Conservation (phyloP, 2,113 vertebrate genomes). For the Columba livia region DNA sequence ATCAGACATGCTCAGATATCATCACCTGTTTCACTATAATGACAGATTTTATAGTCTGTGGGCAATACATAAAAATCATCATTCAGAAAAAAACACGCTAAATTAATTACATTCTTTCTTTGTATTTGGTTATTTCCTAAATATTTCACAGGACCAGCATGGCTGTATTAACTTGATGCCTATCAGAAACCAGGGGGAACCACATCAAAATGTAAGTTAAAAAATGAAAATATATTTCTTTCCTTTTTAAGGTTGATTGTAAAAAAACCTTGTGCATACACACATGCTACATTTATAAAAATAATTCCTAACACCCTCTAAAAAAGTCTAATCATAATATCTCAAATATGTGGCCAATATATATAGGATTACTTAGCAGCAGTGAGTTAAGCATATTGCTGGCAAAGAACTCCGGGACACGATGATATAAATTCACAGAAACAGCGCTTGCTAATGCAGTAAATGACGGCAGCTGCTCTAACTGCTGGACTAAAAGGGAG, state of each 20-base stretch:
- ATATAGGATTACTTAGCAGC: slow-evolving; percentile 38
- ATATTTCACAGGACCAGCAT: not conserved
- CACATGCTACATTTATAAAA: slow-evolving; percentile 40
- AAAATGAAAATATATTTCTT: slow-evolving; percentile 1
- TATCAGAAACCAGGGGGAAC: not conserved
- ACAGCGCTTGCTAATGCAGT: slow-evolving; percentile 44
- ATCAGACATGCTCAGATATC: not conserved
- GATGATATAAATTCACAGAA: slow-evolving; percentile 59
- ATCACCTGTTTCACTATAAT: not conserved
- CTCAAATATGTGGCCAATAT: slow-evolving; percentile 59
- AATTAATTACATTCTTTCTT: not conserved
- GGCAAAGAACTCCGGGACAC: slow-evolving; percentile 33
- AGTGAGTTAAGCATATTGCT: slow-evolving; percentile 47
- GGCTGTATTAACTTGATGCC: not conserved
- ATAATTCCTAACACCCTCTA: slow-evolving; percentile 56
- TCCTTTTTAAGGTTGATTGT: slow-evolving; percentile 8
- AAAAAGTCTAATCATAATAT: slow-evolving; percentile 55
- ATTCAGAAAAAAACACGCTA: not conserved
- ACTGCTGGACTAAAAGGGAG: slow-evolving; percentile 52
- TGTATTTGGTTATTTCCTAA: not conserved
- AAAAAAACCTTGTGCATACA: slow-evolving; percentile 3
- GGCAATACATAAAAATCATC: not conserved
- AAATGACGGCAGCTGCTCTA: slow-evolving; percentile 63
- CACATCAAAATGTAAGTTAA: not conserved
- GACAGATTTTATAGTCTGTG: not conserved